Conservation (phyloP, 2,888 invertebrate genomes). For the Nebria salina region DNA sequence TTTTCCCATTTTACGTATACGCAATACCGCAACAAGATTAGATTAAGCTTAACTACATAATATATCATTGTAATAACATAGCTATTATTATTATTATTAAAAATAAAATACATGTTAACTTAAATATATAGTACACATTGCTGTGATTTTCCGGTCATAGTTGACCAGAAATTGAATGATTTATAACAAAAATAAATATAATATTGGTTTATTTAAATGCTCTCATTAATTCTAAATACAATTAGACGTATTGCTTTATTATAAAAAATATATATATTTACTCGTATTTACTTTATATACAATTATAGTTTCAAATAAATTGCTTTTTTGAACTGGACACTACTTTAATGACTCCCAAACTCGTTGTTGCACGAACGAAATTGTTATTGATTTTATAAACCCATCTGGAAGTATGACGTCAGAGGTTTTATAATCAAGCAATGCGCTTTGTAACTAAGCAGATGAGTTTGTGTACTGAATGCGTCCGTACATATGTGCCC, state of each 20-base stretch:
- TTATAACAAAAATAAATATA: conserved; percentile 15
- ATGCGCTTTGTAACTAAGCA: not conserved
- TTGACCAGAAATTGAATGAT: conserved; percentile 20
- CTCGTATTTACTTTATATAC: conserved; percentile 17
- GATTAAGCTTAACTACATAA: conserved; percentile 2
- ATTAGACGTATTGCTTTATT: conserved; percentile 7
- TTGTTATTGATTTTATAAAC: not conserved
- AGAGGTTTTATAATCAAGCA: not conserved
- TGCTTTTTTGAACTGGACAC: conserved; percentile 1
- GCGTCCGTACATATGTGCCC: not conserved
- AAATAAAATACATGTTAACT: conserved; percentile 9
- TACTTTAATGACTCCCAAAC: not conserved
- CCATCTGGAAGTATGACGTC: not conserved
- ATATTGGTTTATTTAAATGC: conserved; percentile 21
- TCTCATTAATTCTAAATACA: not conserved
- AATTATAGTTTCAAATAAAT: conserved; percentile 12
- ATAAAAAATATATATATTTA: conserved; percentile 6
- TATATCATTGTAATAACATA: conserved; percentile 4
- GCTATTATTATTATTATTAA: not conserved
- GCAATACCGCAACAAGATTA: not conserved
- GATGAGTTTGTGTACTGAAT: not conserved
- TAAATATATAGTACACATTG: conserved; percentile 14
- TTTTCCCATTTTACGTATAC: not conserved
- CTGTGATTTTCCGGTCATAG: conserved; percentile 28
- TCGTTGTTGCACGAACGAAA: no score